A percentile compares a stretch with the other conserved stretches of the same genome.
Evolutionary conservation across 1,140 invertebrate species (phyloP).

Genomic region (Saxidomus purpurata): DNA sequence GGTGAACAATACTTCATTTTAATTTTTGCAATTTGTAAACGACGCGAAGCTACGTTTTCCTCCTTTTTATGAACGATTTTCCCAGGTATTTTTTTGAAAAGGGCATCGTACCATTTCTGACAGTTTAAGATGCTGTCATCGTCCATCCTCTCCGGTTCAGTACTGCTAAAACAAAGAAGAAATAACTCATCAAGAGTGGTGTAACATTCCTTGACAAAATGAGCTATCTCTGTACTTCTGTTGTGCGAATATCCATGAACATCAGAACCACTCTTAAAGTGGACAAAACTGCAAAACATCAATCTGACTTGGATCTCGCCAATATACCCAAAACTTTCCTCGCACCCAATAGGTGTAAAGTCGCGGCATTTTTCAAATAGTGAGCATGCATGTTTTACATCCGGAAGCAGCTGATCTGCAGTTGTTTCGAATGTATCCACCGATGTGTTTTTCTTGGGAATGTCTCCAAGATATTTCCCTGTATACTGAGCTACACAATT

Average conservation of each 20-base stretch:
- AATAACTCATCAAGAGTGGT: conserved; percentile 59
- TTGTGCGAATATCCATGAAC: conserved; percentile 24
- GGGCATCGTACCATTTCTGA: background rate
- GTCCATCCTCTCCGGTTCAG: conserved; percentile 58
- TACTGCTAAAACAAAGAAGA: conserved; percentile 38
- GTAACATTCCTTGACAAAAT: conserved; percentile 57
- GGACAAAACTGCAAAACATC: conserved; percentile 63
- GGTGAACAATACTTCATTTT: background rate
- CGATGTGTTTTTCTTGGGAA: conserved; percentile 6
- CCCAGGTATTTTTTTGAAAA: background rate
- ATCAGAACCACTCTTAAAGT: conserved; percentile 12
- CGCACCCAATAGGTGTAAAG: conserved; percentile 48
- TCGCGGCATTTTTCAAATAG: conserved; percentile 68
- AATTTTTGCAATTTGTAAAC: background rate
- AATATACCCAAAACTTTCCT: conserved; percentile 57
- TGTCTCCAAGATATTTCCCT: background rate
- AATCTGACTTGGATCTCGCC: conserved; percentile 67
- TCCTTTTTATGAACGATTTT: background rate
- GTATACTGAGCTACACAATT: conserved; percentile 38
- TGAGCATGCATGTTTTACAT: conserved; percentile 58
- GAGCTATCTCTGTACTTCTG: background rate
- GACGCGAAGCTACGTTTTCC: background rate
- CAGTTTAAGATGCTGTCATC: background rate
- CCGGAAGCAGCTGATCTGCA: conserved; percentile 8
- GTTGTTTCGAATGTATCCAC: background rate